A percentile compares a stretch with the other conserved stretches of the same genome.
Evolutionary conservation across 2,888 invertebrate genomes (phyloP).

Genomic region (Ophion slaviceki): DNA sequence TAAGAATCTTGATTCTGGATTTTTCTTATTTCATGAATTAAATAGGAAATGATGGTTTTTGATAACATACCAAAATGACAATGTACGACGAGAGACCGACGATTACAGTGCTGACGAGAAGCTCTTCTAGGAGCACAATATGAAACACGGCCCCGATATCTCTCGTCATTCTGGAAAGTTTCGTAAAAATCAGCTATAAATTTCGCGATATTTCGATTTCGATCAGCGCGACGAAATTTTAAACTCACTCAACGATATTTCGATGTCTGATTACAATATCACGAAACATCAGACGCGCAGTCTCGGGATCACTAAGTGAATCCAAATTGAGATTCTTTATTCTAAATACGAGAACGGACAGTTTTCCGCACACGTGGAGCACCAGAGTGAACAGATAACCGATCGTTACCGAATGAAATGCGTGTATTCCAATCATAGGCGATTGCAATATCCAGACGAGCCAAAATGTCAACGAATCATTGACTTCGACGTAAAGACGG

Average conservation of each 20-base stretch:
- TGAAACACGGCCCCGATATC: slow-evolving; percentile 47
- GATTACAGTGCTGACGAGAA: slow-evolving; percentile 43
- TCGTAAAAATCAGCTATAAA: too few relatives aligned
- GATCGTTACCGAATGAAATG: slow-evolving; percentile 50
- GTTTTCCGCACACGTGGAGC: slow-evolving; percentile 54
- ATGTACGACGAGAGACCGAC: slow-evolving; percentile 52
- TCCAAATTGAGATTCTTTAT: slow-evolving; percentile 33
- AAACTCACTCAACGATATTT: slow-evolving; percentile 49
- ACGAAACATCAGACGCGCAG: slow-evolving; percentile 8
- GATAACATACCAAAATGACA: slow-evolving; percentile 37
- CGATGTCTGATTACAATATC: slow-evolving; percentile 40
- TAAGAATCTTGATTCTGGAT: neutral
- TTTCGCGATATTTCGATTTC: too few relatives aligned
- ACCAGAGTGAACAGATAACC: slow-evolving; percentile 51
- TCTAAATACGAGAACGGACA: slow-evolving; percentile 54
- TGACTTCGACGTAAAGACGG: slow-evolving; percentile 41
- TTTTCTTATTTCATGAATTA: neutral
- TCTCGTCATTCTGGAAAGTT: neutral
- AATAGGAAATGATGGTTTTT: neutral
- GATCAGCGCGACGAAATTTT: neutral
- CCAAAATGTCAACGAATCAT: slow-evolving; percentile 48
- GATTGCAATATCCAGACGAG: slow-evolving; percentile 50
- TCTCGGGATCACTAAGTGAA: neutral
- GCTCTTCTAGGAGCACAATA: slow-evolving; percentile 55
- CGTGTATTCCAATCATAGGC: slow-evolving; percentile 48